Evolutionary conservation across 2,113 vertebrate genomes (phyloP), one percentile per base, ranked within the genome.

Genomic region (Junco hyemalis): DNA sequence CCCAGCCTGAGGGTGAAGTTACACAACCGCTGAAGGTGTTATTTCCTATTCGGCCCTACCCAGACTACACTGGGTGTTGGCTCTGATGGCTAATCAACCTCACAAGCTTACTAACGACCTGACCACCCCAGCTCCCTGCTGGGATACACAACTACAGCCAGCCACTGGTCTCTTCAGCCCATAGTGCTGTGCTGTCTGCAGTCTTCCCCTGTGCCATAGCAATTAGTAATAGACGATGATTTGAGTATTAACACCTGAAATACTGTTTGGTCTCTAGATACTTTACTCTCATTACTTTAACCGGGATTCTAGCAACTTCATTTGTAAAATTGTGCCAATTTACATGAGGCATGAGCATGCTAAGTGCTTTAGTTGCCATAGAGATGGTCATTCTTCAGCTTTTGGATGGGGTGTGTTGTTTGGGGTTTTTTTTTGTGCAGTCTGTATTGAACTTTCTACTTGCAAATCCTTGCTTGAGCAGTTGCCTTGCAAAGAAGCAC

Each of bases 361-460:
- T 1, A 2, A 72, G 57, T 82, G 66, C 36, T 72, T 36, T 4
- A 18, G 85, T 93, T 94, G 85, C 74, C 81, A 81, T 24, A 26
- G 90, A 65, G 66, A 89, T 90, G 81, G 61, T 45, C 10, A 69
- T 81, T 92, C 84, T 74, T 70, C 42, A 81, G 90, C 29, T 93
- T 60, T n/a, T 78, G 81, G 68, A 69, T 47, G 31, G n/a, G 36
- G 22, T 33, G 20, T 18, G 40, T 28, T 48, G 56, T 31, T 48
- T 11, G 17, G 31, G 33, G 5, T 0, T 0, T 0, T 9, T 9
- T 9, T 53, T 89, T 63, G 42, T 81, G 54, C 60, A 40, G 64
- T 23, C 22, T 81, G 47, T 35, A 12, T 38, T 81, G 48, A 88
- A n/a, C 25, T 57, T 35, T 47, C 6, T 24, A 18, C 17, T 53